Base-by-base conservation (phyloP, 2,888 invertebrate species). In the Drosophila conformis region DNA sequence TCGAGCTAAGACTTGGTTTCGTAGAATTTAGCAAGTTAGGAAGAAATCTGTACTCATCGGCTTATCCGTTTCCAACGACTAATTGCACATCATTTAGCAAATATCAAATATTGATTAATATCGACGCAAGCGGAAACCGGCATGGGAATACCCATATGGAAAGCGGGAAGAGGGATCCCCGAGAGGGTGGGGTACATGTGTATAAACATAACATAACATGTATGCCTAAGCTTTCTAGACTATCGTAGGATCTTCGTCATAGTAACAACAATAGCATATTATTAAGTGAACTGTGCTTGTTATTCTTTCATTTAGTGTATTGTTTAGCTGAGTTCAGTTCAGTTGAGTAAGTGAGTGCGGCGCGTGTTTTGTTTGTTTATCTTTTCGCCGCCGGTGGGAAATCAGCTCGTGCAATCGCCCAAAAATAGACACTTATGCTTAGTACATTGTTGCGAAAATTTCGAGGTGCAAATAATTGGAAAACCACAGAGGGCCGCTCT, bases 391-490 rank as follows among this genome's bases (percentile, higher is more conserved):
- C 48, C 48, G 42, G 18, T 40, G 18, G 29, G 51, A 64, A 69
- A 68, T 56, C 54, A 76, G 85, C 75, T 73, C 84, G 87, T 69
- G 84, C 89, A 84, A 84, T 89, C 86, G 54, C 4, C 82, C 69
- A 35, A 68, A 89, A 87, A 87, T 85, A 85, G 90, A 73, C 29
- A 15, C 36, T 38, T 61, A 69, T 53, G 61, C 65, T 71, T 70
- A 69, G 51, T 10, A 18, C 3, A n/a, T 58, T 35, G 52, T 53
- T 48, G 66, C 80, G n/a, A 57, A 56, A 42, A 53, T 57, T 25
- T 56, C 35, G 25, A n/a, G 38, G 65, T 65, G 73, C 80, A 71
- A 71, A 73, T 51, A 53, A 66, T 21, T 36, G 63, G 42, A 49
- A 59, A 27, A 21, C 38, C 29, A 52, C 51, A 54, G 35, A 61